A percentile compares a stretch with the other conserved stretches of the same genome.
Conservation (phyloP, 2,888 invertebrate genomes). For the Taphrorychus bicolor region DNA sequence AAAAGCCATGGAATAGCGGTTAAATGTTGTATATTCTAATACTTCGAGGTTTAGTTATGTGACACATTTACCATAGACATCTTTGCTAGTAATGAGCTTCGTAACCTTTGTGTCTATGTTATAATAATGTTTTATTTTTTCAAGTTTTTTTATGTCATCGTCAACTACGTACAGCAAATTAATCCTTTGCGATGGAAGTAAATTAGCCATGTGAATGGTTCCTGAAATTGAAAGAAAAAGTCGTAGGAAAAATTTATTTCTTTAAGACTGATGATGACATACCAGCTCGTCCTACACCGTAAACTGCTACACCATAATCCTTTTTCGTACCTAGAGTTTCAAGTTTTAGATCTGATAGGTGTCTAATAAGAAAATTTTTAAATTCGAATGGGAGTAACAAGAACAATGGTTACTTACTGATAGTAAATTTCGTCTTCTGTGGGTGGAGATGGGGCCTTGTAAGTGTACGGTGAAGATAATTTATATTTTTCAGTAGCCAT, state of each 20-base stretch:
- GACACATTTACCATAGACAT: too few relatives aligned
- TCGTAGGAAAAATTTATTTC: too few relatives aligned
- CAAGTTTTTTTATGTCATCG: constrained; percentile 60
- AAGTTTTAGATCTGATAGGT: neutral
- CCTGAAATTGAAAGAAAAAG: neutral
- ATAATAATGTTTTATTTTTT: constrained; percentile 62
- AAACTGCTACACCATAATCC: neutral
- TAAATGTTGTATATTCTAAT: neutral
- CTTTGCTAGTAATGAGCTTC: constrained; percentile 53
- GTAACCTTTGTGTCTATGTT: constrained; percentile 57
- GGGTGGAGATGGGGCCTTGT: neutral
- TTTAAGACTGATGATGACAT: too few relatives aligned
- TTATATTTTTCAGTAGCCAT: neutral
- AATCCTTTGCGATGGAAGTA: constrained; percentile 48
- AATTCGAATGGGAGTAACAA: neutral
- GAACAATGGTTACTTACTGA: neutral
- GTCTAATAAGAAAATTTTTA: neutral
- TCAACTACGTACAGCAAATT: constrained; percentile 67
- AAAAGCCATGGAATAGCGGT: neutral
- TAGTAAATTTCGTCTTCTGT: neutral
- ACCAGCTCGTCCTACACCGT: neutral
- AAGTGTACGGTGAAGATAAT: neutral
- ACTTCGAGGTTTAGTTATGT: too few relatives aligned
- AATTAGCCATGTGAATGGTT: neutral
- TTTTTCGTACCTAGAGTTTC: neutral